Conservation (phyloP, 2,797 vertebrate species). For the Enteromius afrohamiltoni region DNA sequence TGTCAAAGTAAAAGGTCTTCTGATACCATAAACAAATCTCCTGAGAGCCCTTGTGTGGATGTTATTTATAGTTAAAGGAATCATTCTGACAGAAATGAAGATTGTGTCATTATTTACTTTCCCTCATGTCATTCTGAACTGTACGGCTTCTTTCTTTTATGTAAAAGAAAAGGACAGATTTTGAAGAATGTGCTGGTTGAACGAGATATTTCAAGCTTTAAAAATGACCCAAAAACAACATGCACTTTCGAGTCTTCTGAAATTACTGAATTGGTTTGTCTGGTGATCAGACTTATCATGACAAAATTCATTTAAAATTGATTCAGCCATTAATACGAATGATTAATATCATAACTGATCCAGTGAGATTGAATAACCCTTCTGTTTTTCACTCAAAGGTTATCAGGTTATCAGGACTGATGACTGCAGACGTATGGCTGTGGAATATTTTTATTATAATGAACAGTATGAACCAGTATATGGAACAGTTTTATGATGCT, state of each 20-base stretch:
- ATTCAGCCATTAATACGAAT: not conserved
- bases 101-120: conserved; percentile 7
- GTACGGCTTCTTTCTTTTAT: not conserved
- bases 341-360: not conserved
- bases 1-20: conserved; percentile 39
- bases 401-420: not conserved
- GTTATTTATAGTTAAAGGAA: conserved; percentile 31
- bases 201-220: not conserved
- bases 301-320: not conserved
- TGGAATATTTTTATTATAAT: not conserved
- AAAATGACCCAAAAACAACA: not conserved
- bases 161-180: not conserved
- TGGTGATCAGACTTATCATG: not conserved
- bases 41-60: not conserved
- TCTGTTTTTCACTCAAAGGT: not conserved
- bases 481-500: not conserved
- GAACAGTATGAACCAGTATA: not conserved
- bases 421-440: not conserved
- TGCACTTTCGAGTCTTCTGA: not conserved
- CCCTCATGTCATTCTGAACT: not conserved
- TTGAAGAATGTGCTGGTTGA: not conserved
- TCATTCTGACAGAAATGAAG: not conserved
- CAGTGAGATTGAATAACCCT: not conserved
- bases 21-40: conserved; percentile 40
- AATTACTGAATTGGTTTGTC: not conserved